phyloP scores from a whole-genome alignment of 2,888 invertebrate genomes.

The Agonum fuliginosum region DNA sequence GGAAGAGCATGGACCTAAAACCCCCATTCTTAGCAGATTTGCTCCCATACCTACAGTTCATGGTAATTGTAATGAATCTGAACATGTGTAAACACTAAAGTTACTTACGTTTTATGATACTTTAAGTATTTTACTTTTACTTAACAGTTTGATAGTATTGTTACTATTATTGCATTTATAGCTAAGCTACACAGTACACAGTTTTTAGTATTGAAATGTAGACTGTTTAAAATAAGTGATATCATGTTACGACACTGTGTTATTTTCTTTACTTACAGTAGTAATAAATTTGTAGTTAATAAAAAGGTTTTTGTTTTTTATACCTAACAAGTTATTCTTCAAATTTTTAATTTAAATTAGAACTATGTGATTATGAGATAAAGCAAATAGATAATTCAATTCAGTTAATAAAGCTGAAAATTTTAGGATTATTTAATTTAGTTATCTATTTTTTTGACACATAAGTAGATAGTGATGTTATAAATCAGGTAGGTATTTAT shows the following conservation, averaged over 20 bases:
- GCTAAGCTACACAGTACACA: neutral
- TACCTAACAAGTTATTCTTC: neutral
- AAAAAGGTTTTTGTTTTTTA: constrained; percentile 14
- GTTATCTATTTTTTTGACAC: neutral
- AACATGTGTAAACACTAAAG: constrained; percentile 15
- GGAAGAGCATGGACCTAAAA: constrained; percentile 74
- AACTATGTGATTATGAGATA: neutral
- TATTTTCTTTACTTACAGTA: constrained; percentile 30
- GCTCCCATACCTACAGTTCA: constrained; percentile 15
- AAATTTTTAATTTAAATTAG: neutral
- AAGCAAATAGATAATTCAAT: neutral
- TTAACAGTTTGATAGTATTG: constrained; percentile 34
- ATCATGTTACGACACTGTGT: constrained; percentile 14
- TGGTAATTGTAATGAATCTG: constrained; percentile 3
- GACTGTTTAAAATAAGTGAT: constrained; percentile 42
- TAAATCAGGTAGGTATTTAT: neutral
- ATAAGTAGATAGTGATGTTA: neutral
- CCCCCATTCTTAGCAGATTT: constrained; percentile 41
- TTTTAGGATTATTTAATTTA: neutral
- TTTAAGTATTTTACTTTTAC: constrained; percentile 21
- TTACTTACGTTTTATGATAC: neutral
- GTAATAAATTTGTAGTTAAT: constrained; percentile 29
- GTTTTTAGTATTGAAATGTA: constrained; percentile 26
- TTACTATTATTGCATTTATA: constrained; percentile 25
- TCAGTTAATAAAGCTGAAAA: neutral